phyloP scores from a whole-genome alignment of 1,140 invertebrate genomes.

The Pollicipes pollicipes region DNA sequence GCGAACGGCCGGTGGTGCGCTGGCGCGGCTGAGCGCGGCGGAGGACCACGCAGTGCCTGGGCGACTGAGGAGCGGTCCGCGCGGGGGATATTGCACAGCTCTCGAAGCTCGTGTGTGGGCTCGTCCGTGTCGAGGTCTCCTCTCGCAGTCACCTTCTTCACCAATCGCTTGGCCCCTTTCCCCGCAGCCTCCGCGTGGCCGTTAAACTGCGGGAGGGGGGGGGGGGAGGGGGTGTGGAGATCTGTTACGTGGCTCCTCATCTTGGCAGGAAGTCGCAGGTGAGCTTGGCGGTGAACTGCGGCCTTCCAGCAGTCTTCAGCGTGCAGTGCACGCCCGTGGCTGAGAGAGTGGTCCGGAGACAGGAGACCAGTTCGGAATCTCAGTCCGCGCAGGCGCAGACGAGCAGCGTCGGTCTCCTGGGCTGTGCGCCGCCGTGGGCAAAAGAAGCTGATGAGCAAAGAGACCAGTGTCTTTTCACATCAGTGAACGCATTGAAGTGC shows the following conservation, averaged over 20 bases:
- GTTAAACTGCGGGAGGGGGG: constrained; percentile 8
- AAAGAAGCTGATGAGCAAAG: too few relatives aligned
- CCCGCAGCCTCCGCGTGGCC: constrained; percentile 4
- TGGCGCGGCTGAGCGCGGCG: too few relatives aligned
- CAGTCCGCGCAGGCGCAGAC: too few relatives aligned
- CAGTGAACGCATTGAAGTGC: too few relatives aligned
- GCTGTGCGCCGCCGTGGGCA: too few relatives aligned
- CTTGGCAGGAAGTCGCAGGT: neutral
- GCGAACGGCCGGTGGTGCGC: too few relatives aligned
- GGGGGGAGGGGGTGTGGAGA: constrained; percentile 8
- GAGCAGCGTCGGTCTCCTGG: too few relatives aligned
- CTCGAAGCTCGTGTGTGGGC: neutral
- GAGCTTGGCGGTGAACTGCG: neutral
- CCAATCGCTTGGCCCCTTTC: constrained; percentile 6
- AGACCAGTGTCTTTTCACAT: too few relatives aligned
- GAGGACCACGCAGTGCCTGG: neutral
- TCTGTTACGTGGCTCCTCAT: constrained; percentile 5
- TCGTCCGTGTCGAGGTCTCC: neutral
- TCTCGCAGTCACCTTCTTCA: neutral
- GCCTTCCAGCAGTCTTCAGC: neutral
- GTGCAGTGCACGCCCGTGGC: constrained; percentile 23
- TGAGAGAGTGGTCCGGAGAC: constrained; percentile 43
- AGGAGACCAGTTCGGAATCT: constrained; percentile 42
- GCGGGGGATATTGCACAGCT: neutral
- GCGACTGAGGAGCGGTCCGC: neutral